Percentiles rank a stretch among this genome's conserved stretches.
These are phyloP conservation scores for Chaetophractus vellerosus DNA, from an alignment of 2,797 vertebrate genomes.

Conservation along the genomic window DNA sequence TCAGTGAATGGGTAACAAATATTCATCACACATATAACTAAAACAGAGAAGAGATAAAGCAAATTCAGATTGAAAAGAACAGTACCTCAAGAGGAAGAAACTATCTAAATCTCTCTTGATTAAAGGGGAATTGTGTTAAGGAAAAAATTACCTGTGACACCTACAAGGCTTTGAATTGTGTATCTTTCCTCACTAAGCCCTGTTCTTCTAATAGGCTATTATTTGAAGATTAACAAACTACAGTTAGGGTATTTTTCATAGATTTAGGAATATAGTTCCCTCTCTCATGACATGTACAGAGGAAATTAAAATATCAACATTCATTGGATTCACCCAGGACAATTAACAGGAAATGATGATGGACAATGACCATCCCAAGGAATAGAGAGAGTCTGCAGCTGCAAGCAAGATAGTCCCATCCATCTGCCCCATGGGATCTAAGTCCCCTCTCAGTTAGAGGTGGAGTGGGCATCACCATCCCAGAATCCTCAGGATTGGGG, in stretches of 20 bases:
- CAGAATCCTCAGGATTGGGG: no score
- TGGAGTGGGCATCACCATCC: no score
- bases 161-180: slow-evolving; percentile 42
- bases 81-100: slow-evolving; percentile 4
- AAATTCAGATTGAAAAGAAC: slow-evolving; percentile 50
- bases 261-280: slow-evolving; percentile 7
- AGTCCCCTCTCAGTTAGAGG: no score
- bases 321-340: no score
- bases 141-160: slow-evolving; percentile 42
- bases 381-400: no score
- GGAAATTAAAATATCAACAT: background rate
- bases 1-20: background rate
- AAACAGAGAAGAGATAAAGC: background rate
- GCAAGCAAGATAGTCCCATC: no score
- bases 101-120: slow-evolving; percentile 28
- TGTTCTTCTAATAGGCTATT: slow-evolving; percentile 48
- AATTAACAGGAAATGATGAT: no score
- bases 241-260: background rate
- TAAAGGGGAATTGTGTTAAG: slow-evolving; percentile 53
- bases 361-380: no score
- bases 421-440: no score
- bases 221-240: slow-evolving; percentile 34
- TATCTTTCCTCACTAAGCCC: slow-evolving; percentile 35
- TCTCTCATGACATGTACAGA: background rate
- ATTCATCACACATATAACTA: slow-evolving; percentile 44